Evolutionary conservation across 2,113 vertebrate species (phyloP), one percentile per base, ranked within the genome.

Genomic region (Rynchops niger): DNA sequence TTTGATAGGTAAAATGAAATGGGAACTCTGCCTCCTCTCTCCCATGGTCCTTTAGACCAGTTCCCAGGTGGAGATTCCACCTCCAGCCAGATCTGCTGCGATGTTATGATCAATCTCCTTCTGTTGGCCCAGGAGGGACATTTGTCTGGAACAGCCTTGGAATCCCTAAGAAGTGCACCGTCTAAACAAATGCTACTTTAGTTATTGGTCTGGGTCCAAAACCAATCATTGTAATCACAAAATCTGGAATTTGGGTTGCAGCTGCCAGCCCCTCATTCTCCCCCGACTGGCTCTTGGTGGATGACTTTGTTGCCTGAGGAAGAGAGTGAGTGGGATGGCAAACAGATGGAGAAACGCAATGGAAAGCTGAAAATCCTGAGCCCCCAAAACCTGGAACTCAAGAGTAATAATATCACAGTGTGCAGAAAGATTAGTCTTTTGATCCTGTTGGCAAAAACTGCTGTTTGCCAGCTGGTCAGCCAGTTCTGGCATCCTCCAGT

Each of bases 401-500:
- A 55, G 73, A 71, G 52, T 34, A 79, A 91, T 71, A 53, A 50
- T 66, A 88, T 62, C 81, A 43, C 70, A 90, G 58, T 30, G 74
- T 55, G 91, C 56, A 93, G 78, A 94, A 89, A 91, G 93, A 94
- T 94, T 45, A 87, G 40, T 53, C 81, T 94, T 92, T 79, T 89
- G 91, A 89, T 94, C 88, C 62, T 92, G 26, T 78, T 86, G 93
- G 92, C 74, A 88, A 58, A 83, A 73, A 12, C 71, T 78, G 85
- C 71, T 91, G 84, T 80, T 95, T 80, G 73, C 84, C 81, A 91
- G 94, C 78, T 97, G 93, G 84, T 77, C 93, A 91, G 89, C 30
- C 83, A 84, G 56, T 53, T 80, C 93, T 87, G 94, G 83, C 84
- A 83, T 88, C 49, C 61, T 91, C 56, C 78, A 89, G 70, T 36